Base-by-base conservation (phyloP, 2,113 vertebrate species). In the Oceanodroma tethys region DNA sequence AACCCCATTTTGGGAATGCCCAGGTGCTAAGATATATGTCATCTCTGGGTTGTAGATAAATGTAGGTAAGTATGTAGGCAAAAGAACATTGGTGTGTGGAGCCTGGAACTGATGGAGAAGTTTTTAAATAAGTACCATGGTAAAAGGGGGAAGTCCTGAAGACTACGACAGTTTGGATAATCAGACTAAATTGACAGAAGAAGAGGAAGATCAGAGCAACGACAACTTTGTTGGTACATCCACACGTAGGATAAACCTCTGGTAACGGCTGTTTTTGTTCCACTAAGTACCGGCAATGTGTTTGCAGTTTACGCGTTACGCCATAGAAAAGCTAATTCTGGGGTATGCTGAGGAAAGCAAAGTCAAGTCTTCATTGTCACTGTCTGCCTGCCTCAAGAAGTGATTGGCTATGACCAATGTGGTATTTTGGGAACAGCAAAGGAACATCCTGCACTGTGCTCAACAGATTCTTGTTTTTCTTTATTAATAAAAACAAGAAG, bases 401-500 rank as follows among this genome's bases (percentile, higher is more conserved):
- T 1, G 8, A 58, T 70, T 68, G 13, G 4, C 32, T 91, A 32
- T 82, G 58, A 79, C 48, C 82, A 72, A 10, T 27, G 72, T 13
- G 11, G 22, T 27, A 50, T 70, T 75, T 73, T 75, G 30, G 58
- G 66, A 95, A 72, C 5, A 68, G 38, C 14, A 91, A 36, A 81
- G 12, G 27, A 89, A 48, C 58, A 81, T 53, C 11, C 4, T 1
- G 4, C 16, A 21, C 8, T 32, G 17, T 30, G 27, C 30, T 79
- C 13, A 85, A 29, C 26, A 45, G 58, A 83, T 59, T 53, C 18
- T 72, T 79, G 25, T 7, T 58, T 93, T 89, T 68, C 66, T 80
- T 60, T 75, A 55, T 58, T 25, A 72, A 66, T 82, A 95, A 95
- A 95, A 93, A 47, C 36, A 89, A 94, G 45, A 68, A 95, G 48